Conservation (phyloP, 2,113 vertebrate genomes). For the Oryzias javanicus region DNA sequence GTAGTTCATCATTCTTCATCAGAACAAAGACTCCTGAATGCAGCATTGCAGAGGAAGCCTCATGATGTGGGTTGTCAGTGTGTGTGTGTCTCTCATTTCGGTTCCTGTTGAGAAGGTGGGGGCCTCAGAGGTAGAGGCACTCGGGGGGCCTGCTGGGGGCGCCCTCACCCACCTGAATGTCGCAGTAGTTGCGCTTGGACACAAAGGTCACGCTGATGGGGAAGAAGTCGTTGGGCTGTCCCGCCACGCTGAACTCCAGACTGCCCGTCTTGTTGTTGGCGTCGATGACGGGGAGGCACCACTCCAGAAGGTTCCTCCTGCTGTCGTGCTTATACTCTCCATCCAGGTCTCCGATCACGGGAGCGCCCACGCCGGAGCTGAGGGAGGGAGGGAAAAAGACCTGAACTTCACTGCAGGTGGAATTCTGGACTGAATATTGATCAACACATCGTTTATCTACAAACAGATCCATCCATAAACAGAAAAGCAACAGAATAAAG, state of each 20-base stretch:
- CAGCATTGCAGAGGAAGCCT: too few species aligned
- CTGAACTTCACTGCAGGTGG: neutral
- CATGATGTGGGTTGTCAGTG: too few species aligned
- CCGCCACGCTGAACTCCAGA: constrained; percentile 94
- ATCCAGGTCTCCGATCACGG: constrained; percentile 93
- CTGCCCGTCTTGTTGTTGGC: constrained; percentile 96
- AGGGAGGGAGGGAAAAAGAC: neutral
- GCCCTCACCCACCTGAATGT: constrained; percentile 85
- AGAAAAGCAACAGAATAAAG: too few species aligned
- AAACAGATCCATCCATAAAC: too few species aligned
- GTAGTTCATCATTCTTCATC: too few species aligned
- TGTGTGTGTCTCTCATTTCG: too few species aligned
- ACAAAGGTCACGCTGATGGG: constrained; percentile 91
- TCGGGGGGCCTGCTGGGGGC: too few species aligned
- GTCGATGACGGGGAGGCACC: constrained; percentile 96
- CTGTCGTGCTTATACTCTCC: constrained; percentile 96
- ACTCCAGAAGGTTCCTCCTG: constrained; percentile 91
- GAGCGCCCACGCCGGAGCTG: constrained; percentile 90
- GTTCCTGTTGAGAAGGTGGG: too few species aligned
- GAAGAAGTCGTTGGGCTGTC: constrained; percentile 95
- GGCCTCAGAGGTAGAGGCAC: too few species aligned
- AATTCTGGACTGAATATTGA: too few species aligned
- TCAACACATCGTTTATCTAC: too few species aligned
- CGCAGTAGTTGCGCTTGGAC: constrained; percentile 95
- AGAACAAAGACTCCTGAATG: too few species aligned